phyloP scores from a whole-genome alignment of 1,140 invertebrate species.

The Conus betulinus region DNA sequence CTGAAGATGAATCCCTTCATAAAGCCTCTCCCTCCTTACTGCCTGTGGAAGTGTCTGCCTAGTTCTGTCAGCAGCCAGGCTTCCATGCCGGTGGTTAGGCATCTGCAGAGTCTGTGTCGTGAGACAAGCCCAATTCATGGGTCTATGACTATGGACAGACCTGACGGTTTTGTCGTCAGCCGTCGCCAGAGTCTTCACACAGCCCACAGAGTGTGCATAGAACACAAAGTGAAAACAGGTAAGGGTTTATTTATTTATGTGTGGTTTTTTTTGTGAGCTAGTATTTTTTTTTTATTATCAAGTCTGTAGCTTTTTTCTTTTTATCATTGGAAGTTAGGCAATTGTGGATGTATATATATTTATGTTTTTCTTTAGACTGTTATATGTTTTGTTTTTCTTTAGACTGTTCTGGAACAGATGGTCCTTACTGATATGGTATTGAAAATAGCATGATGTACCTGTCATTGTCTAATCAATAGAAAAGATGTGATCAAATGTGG shows the following conservation, averaged over 20 bases:
- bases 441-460: neutral
- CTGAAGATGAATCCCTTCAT: neutral
- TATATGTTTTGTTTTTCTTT: neutral
- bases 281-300: neutral
- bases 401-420: neutral
- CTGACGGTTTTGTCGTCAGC: neutral
- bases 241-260: neutral
- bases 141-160: neutral
- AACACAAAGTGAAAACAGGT: constrained; percentile 8
- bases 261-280: neutral
- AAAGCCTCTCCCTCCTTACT: neutral
- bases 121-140: neutral
- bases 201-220: neutral
- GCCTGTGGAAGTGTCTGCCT: neutral
- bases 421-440: neutral
- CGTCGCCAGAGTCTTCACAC: neutral
- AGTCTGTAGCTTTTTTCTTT: neutral
- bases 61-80: neutral
- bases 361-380: too few relatives aligned
- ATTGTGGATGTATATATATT: too few relatives aligned
- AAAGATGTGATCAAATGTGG: too few relatives aligned
- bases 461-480: too few relatives aligned
- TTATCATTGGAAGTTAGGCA: neutral
- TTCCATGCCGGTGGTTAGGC: neutral
- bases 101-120: neutral